Conservation (phyloP, 2,888 invertebrate species). For the Drosophila imparisetae region DNA sequence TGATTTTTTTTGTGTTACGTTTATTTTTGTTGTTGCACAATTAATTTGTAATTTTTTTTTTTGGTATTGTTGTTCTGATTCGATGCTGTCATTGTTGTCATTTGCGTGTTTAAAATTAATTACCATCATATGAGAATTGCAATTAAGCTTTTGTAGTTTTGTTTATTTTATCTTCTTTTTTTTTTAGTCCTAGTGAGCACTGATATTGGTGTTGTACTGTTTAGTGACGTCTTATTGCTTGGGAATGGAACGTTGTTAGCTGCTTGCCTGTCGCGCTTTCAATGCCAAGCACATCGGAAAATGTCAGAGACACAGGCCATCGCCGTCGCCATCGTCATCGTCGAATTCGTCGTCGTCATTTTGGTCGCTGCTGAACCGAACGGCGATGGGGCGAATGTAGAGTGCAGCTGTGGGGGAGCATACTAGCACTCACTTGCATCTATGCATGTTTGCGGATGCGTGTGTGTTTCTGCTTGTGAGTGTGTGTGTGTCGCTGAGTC, state of each 20-base stretch:
- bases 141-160: conserved; percentile 19
- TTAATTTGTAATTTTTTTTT: conserved; percentile 56
- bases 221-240: conserved; percentile 12
- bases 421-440: conserved; percentile 27
- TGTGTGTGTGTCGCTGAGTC: conserved; percentile 43
- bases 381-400: conserved; percentile 25
- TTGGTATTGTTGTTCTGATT: conserved; percentile 25
- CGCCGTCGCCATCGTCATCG: conserved; percentile 23
- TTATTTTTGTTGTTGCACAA: conserved; percentile 41
- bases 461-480: neutral
- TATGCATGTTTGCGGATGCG: conserved; percentile 3
- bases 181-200: conserved; percentile 28
- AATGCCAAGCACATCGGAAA: conserved; percentile 76
- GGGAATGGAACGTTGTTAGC: conserved; percentile 70
- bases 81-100: conserved; percentile 52
- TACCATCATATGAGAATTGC: conserved; percentile 25
- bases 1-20: conserved; percentile 9
- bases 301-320: conserved; percentile 54
- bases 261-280: conserved; percentile 80
- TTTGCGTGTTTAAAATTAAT: conserved; percentile 47
- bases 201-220: conserved; percentile 25
- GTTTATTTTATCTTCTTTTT: neutral
- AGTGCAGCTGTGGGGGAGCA: conserved; percentile 29
- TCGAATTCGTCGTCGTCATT: conserved; percentile 17
- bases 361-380: conserved; percentile 24